Evolutionary conservation across 2,888 invertebrate species (phyloP), one percentile per base, ranked within the genome.

Genomic region (Entomobrya multifasciata): DNA sequence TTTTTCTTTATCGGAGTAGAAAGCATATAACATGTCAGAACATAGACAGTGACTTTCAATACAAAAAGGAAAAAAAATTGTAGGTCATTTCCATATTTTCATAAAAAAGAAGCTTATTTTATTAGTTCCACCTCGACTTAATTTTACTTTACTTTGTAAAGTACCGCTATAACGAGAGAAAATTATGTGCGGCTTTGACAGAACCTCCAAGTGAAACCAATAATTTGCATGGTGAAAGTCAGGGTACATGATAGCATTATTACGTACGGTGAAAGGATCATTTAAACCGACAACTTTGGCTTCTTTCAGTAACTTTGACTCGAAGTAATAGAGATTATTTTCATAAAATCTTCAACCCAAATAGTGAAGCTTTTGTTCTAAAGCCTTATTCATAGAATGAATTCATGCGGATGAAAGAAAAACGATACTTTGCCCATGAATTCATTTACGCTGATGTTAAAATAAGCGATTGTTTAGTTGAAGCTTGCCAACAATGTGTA

Each of bases 141-240:
- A n/a, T n/a, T n/a, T n/a, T n/a, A n/a, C n/a, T n/a, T n/a, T 78
- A 55, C 10, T 55, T 55, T 6, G 20, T 15, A 20, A 2, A 25
- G 4, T 57, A 2, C 22, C 20, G 52, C 15, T 25, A 25, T 57
- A 82, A 72, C 41, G 25, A 60, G 41, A 60, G 25, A 55, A 81
- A 81, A 81, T 82, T 82, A 82, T 82, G 72, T 62, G 72, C 57
- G 67, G 60, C 84, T 62, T 84, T 84, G 65, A 70, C 57, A 77
- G 20, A 77, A 77, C 67, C 77, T 67, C 44, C 22, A 13, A 62
- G 65, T 65, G 20, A 65, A 77, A 52, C 84, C 77, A 52, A 77
- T 77, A 77, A 84, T 84, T 84, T 84, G 84, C 84, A 77, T 77
- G 60, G 84, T 52, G 25, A n/a, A n/a, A n/a, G n/a, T n/a, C n/a